Base-by-base conservation (phyloP, 1,140 invertebrate species). In the Conus betulinus region DNA sequence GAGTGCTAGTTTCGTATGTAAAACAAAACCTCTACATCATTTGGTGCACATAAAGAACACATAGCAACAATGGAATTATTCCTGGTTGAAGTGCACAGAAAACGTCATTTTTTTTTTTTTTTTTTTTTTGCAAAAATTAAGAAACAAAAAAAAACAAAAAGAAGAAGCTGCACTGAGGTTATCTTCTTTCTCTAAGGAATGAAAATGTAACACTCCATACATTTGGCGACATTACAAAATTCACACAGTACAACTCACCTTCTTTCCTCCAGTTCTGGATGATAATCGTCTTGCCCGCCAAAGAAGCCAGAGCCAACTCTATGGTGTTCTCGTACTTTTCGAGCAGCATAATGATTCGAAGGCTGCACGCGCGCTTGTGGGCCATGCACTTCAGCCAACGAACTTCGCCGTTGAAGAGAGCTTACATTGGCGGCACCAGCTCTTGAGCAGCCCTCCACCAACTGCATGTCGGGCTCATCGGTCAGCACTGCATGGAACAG, bases 261-360 rank as follows among this genome's bases (percentile, higher is more conserved):
- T 93, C 90, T 88, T 93, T 91, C 1, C 92, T 79, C 93, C 93
- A 93, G 81, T 90, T 90, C 84, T 91, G 90, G 4, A 93, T 91
- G 25, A 93, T 91, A 39, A 90, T 90, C 57, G 92, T 91, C 81
- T 91, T 90, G 6, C 94, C 94, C 39, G 91, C 92, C 63, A 93
- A 89, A 7, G 93, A 89, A 13, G 94, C 93, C 51, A 94, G 81
- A 7, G 92, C 92, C 51, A 94, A 89, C 67, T 94, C 93, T 52
- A 93, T 92, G 17, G 93, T 91, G 84, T 93, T 92, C 84, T 94
- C 93, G 74, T 92, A 93, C 85, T 91, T 91, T 84, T 93, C 93
- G 20, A 93, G 83, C 78, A 93, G 79, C 51, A 91, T 78, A 17
- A 78, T 78, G 71, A 53, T 60, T 51, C 57, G 91, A 5, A 93